Conservation (phyloP, 2,888 invertebrate species). For the Drosophila percnosoma region DNA sequence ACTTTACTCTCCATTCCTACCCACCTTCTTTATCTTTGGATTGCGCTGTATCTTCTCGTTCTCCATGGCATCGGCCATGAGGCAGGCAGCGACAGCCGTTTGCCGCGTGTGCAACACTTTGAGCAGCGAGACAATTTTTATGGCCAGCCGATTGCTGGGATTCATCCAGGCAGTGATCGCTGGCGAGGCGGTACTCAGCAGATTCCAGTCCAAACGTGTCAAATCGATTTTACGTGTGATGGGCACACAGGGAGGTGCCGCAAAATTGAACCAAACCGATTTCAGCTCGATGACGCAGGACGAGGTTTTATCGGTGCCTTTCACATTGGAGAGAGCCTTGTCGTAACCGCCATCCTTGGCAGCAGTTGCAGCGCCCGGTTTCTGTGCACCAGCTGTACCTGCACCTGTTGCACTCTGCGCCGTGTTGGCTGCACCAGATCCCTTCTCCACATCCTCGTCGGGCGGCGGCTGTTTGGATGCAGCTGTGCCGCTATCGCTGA, state of each 20-base stretch:
- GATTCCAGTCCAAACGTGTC: conserved; percentile 97
- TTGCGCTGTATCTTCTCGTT: conserved; percentile 89
- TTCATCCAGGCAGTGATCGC: conserved; percentile 99
- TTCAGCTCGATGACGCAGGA: conserved; percentile 95
- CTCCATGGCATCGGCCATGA: conserved; percentile 97
- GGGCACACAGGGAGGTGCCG: conserved; percentile 97
- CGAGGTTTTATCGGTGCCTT: conserved; percentile 89
- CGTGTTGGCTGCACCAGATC: conserved; percentile 20
- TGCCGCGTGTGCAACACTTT: conserved; percentile 91
- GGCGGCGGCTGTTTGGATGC: conserved; percentile 50
- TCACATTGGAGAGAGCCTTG: conserved; percentile 86
- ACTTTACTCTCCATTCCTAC: not conserved
- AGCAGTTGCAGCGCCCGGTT: conserved; percentile 36
- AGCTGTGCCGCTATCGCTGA: conserved; percentile 58
- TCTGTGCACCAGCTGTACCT: conserved; percentile 33
- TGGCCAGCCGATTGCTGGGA: conserved; percentile 95
- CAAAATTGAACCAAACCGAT: conserved; percentile 98
- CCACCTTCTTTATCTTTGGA: conserved; percentile 84
- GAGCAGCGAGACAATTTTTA: conserved; percentile 92
- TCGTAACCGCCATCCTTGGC: conserved; percentile 77
- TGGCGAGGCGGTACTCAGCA: conserved; percentile 97
- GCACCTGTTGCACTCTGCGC: conserved; percentile 16
- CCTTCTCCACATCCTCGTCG: conserved; percentile 85
- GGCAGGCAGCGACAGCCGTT: conserved; percentile 95
- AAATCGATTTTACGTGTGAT: conserved; percentile 97